Base-by-base conservation (phyloP, 1,140 invertebrate species). In the Eurosta solidaginis region DNA sequence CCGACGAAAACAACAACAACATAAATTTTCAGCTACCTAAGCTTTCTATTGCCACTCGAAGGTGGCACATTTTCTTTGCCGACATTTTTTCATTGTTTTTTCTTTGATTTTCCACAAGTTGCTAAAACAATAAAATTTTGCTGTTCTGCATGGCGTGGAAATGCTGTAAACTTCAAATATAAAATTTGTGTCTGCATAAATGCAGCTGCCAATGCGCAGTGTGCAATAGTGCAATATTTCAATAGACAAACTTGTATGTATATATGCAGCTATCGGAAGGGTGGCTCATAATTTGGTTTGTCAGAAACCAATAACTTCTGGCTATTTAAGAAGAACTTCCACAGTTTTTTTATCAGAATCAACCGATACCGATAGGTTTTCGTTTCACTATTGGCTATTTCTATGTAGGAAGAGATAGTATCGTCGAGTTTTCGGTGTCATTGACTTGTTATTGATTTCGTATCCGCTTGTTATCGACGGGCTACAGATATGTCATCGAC, bases 171-270 rank as follows among this genome's bases (percentile, higher is more conserved):
- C 59, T 68, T 40, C 59, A 68, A 68, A n/a, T n/a, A n/a, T 68
- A 68, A 68, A 68, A 68, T 68, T 68, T 68, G 59, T 68, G 59
- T 68, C 59, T 68, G 59, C 59, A 42, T n/a, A 68, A 68, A 68
- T n/a, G 40, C 59, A 68, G 59, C 59, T 68, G 59, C 33, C 59
- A 68, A 68, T 68, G 59, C 59, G 59, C 59, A 68, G 40, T 68
- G 36, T 68, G 54, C 52, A 59, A 59, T 22, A n/a, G 14, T 50
- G 14, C 49, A 50, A 50, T 50, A 12, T 33, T 27, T 5, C 33
- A 2, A 20, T 25, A 3, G 9, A 25, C 49, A 52, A 4, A 27
- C 50, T 40, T 40, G 40, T 68, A 3, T 20, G 10, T 68, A 9
- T 68, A 59, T 36, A 1, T 20, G 2, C 25, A n/a, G n/a, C n/a